Evolutionary conservation across 2,113 vertebrate species (phyloP).

Genomic region (Apeltes quadracus): DNA sequence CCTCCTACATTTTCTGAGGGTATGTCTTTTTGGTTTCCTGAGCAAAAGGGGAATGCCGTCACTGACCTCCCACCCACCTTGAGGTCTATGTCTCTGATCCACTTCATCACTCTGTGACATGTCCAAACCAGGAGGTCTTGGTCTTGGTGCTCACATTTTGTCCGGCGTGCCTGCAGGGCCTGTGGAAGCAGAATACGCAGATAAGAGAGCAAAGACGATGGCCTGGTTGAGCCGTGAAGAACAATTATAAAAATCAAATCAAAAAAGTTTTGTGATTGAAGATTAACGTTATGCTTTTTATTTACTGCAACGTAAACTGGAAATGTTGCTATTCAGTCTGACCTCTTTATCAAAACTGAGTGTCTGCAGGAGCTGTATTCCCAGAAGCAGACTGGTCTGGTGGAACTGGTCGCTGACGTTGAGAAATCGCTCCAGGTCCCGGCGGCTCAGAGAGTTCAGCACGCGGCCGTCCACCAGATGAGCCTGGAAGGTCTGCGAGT

Average conservation of each 20-base stretch:
- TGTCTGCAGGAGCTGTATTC: constrained; percentile 85
- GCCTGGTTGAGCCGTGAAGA: constrained; percentile 8
- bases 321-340: constrained; percentile 1
- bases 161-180: constrained; percentile 81
- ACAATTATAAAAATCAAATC: constrained; percentile 26
- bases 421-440: constrained; percentile 85
- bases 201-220: constrained; percentile 28
- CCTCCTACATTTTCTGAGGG: neutral
- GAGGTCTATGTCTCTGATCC: constrained; percentile 88
- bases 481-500: constrained; percentile 86
- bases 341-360: constrained; percentile 88
- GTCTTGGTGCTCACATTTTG: constrained; percentile 84
- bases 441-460: constrained; percentile 83
- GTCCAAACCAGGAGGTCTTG: constrained; percentile 87
- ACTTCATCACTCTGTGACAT: constrained; percentile 86
- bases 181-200: constrained; percentile 55
- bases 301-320: too few species aligned
- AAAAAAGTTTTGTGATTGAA: neutral
- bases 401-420: constrained; percentile 86
- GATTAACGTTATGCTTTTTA: too few species aligned
- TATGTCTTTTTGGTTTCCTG: constrained; percentile 6
- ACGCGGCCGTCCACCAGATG: constrained; percentile 87
- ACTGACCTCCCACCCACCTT: constrained; percentile 79
- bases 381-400: constrained; percentile 87
- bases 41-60: constrained; percentile 5